Conservation (phyloP, 2,113 vertebrate species). For the Pimephales promelas region DNA sequence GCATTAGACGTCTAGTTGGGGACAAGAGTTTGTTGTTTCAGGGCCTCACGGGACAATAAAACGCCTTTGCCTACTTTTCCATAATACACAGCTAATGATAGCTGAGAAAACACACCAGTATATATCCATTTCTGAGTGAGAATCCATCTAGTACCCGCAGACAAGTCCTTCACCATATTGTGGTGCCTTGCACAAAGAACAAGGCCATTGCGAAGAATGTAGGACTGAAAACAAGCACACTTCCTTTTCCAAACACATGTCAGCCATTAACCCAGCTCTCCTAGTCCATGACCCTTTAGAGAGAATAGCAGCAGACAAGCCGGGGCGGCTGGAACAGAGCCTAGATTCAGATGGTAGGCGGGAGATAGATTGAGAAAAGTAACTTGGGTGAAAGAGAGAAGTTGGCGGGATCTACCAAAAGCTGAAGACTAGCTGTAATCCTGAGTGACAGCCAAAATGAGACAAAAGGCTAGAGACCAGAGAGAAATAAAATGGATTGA, state of each 20-base stretch:
- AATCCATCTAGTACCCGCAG: slow-evolving; percentile 13
- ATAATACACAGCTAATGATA: slow-evolving; percentile 44
- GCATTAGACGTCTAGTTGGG: neutral
- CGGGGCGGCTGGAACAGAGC: slow-evolving; percentile 35
- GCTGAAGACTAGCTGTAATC: slow-evolving; percentile 11
- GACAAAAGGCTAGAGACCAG: slow-evolving; percentile 4
- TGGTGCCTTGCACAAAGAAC: slow-evolving; percentile 33
- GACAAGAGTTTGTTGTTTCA: neutral
- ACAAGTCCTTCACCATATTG: slow-evolving; percentile 15
- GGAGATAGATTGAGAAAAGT: slow-evolving; percentile 18
- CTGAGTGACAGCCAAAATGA: slow-evolving; percentile 22
- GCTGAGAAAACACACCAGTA: slow-evolving; percentile 7
- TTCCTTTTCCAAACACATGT: slow-evolving; percentile 56
- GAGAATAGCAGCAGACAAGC: slow-evolving; percentile 12
- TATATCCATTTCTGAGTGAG: neutral
- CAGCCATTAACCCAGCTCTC: slow-evolving; percentile 48
- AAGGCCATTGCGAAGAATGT: slow-evolving; percentile 47
- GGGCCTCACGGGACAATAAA: neutral
- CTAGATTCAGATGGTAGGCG: slow-evolving; percentile 29
- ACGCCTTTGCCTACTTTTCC: slow-evolving; percentile 25
- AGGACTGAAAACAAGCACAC: slow-evolving; percentile 49
- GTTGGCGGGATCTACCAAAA: neutral
- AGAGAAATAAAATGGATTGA: neutral
- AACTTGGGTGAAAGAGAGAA: slow-evolving; percentile 22
- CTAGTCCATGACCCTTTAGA: slow-evolving; percentile 25